phyloP scores from a whole-genome alignment of 2,888 invertebrate genomes.

The Polydrusus pterygomalis region DNA sequence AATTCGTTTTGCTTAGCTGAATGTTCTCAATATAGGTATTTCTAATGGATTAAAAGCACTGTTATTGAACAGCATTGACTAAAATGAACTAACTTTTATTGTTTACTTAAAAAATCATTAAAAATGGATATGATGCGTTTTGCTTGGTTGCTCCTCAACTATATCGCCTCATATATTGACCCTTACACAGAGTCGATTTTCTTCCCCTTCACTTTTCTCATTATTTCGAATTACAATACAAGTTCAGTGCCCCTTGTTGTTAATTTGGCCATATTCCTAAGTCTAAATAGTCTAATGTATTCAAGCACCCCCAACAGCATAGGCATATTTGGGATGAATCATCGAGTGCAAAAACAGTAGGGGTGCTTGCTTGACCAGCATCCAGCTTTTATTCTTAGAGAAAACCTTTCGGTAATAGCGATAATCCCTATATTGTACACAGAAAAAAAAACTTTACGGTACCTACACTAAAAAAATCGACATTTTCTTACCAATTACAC shows the following conservation, averaged over 20 bases:
- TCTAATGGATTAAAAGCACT: no score
- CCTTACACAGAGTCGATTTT: background rate
- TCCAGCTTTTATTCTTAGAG: constrained; percentile 27
- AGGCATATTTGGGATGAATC: constrained; percentile 39
- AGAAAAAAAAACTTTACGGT: no score
- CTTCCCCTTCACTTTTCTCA: background rate
- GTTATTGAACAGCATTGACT: no score
- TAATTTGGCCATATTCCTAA: constrained; percentile 48
- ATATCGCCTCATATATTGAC: background rate
- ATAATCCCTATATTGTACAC: background rate
- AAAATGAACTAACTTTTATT: no score
- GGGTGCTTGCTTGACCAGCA: constrained; percentile 52
- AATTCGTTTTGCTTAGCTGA: no score
- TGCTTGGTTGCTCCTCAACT: no score
- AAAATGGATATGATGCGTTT: no score
- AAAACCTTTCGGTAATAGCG: constrained; percentile 30
- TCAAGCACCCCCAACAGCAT: constrained; percentile 33
- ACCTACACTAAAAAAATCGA: no score
- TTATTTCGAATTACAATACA: constrained; percentile 33
- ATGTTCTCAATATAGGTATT: no score
- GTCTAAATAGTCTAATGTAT: constrained; percentile 52
- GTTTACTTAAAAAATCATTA: no score
- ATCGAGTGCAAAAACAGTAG: constrained; percentile 39
- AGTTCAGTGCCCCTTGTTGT: constrained; percentile 50
- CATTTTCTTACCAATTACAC: no score